Percentiles rank a stretch among this genome's conserved stretches.
These are phyloP conservation scores for Ammospiza nelsoni DNA, from an alignment of 2,113 vertebrate genomes.

Conservation along the genomic window DNA sequence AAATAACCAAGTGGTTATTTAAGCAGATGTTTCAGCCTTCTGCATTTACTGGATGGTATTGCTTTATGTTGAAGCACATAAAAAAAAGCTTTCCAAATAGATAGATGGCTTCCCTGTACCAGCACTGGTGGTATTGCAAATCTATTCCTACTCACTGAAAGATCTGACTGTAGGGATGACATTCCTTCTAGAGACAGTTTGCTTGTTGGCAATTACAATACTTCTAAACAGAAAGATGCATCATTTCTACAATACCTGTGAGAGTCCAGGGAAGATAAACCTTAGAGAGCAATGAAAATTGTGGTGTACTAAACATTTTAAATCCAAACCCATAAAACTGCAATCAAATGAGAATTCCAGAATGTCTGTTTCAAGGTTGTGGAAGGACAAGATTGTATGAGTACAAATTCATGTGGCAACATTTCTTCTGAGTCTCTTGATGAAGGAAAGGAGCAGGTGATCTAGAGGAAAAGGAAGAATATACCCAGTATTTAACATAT, in stretches of 20 bases:
- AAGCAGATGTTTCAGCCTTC: background rate
- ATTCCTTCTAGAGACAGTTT: background rate
- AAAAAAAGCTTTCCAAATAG: background rate
- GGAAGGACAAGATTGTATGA: background rate
- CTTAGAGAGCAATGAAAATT: background rate
- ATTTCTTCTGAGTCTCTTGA: background rate
- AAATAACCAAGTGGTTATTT: background rate
- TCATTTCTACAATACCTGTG: background rate
- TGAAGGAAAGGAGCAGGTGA: background rate
- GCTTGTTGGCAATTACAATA: background rate
- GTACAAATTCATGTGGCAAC: background rate
- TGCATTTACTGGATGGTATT: background rate
- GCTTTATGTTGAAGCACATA: background rate
- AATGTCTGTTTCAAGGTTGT: background rate
- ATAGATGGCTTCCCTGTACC: background rate
- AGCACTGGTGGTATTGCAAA: background rate
- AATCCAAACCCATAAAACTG: background rate
- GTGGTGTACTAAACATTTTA: background rate
- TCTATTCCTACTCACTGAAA: background rate
- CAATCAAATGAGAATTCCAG: background rate
- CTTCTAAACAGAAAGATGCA: background rate
- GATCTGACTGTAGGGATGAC: background rate
- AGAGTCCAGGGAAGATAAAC: background rate
- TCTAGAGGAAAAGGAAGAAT: background rate
- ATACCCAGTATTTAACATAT: background rate